These are phyloP conservation scores for Helicoverpa assulta DNA, from an alignment of 2,888 invertebrate species.

Conservation along the genomic window DNA sequence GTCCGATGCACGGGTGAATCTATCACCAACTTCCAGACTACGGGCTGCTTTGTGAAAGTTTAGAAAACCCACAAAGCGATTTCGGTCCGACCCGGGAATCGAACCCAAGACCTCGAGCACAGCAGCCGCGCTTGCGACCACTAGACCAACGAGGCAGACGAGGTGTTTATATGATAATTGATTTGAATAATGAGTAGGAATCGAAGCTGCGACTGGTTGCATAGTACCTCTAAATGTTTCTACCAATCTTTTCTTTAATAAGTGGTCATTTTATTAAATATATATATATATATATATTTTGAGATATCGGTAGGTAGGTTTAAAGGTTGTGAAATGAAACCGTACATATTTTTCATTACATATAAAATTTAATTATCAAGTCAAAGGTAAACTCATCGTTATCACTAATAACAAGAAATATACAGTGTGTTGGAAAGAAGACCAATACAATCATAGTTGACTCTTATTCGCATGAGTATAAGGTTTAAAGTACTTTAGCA, in stretches of 20 bases:
- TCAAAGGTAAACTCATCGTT: slow-evolving; percentile 79
- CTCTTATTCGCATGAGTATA: slow-evolving; percentile 60
- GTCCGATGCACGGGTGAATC: too few species aligned
- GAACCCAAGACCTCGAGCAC: too few species aligned
- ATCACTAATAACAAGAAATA: slow-evolving; percentile 86
- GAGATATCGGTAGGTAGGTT: neutral
- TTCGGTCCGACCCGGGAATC: too few species aligned
- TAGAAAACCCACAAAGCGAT: too few species aligned
- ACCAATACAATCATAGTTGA: slow-evolving; percentile 67
- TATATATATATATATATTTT: too few species aligned
- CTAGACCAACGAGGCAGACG: too few species aligned
- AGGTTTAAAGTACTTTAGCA: slow-evolving; percentile 58
- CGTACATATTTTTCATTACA: slow-evolving; percentile 66
- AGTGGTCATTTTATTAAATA: too few species aligned
- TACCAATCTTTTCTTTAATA: too few species aligned
- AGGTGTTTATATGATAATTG: too few species aligned
- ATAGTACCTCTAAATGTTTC: neutral
- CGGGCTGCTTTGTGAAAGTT: too few species aligned
- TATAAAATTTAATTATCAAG: slow-evolving; percentile 87
- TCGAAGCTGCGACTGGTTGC: neutral
- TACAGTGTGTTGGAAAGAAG: slow-evolving; percentile 77
- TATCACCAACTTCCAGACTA: too few species aligned
- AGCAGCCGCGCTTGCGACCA: too few species aligned
- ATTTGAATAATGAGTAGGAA: neutral
- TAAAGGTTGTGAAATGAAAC: slow-evolving; percentile 53